A percentile compares a stretch with the other conserved stretches of the same genome.
Conservation (phyloP, 2,113 vertebrate species). For the Alosa alosa region DNA sequence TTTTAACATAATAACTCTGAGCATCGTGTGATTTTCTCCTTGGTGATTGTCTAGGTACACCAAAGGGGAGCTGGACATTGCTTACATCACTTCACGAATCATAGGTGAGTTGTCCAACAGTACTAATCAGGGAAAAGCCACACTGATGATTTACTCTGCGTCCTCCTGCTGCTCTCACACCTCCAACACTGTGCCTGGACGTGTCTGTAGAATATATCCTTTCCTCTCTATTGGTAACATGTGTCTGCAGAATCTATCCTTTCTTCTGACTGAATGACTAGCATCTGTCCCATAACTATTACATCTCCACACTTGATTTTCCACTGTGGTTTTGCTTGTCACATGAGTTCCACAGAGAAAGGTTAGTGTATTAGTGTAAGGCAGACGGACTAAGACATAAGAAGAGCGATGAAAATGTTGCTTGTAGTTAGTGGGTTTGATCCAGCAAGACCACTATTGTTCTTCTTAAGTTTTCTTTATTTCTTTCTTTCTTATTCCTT, state of each 20-base stretch:
- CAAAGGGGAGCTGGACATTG: conserved; percentile 96
- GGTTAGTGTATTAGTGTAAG: background rate
- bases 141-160: background rate
- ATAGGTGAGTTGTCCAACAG: conserved; percentile 79
- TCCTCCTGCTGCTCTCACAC: background rate
- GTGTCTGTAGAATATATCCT: background rate
- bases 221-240: background rate
- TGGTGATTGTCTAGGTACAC: conserved; percentile 80
- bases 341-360: background rate
- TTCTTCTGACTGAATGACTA: too few species aligned
- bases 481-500: too few species aligned
- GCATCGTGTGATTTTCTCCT: background rate
- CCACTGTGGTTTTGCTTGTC: background rate
- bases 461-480: too few species aligned
- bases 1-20: too few species aligned
- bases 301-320: background rate
- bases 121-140: background rate
- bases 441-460: too few species aligned
- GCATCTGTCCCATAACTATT: too few species aligned
- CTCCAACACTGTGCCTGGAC: background rate
- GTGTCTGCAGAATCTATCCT: too few species aligned
- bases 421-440: background rate
- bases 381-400: background rate
- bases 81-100: conserved; percentile 95
- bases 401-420: background rate